Evolutionary conservation across 2,797 vertebrate species (phyloP), one percentile per base, ranked within the genome.

Genomic region (Labroides dimidiatus): DNA sequence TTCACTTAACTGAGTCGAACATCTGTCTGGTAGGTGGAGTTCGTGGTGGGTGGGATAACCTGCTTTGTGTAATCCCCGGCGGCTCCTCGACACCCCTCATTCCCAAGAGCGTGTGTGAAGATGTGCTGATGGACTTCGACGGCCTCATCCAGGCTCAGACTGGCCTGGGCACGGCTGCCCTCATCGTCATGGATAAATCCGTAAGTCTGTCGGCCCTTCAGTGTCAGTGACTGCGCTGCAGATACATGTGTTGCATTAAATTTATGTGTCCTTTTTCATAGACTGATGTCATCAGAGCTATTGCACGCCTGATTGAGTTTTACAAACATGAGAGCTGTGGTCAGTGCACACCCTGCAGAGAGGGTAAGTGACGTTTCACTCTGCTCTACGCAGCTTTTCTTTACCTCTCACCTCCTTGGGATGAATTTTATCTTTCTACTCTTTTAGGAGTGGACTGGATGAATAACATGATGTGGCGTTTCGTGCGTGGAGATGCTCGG

Each of bases 311-410:
- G 72, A 96, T 98, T 1, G 97, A 99, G 83, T 98, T 99, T 84
- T 98, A 98, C 91, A 99, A 99, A 78, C 97, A 99, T 0, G 97
- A 99, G 90, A 99, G 97, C 86, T 99, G 97, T 2, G 97, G 97
- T 53, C 97, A 99, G 93, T 99, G 97, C 80, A 98, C 97, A 0
- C 97, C 97, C 0, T 99, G 97, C 92, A 95, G 97, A 14, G 97
- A 99, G 75, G 97, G 97, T 97, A 84, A 90, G 91, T 3, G 24
- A 15, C 19, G 0, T 23, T 24, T 23, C n/a, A 19, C 0, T 51
- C 44, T 16, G 36, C n/a, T 24, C 3, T 45, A 33, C 47, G 24
- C 4, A 39, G 17, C 2, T 0, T 6, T 9, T 27, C 16, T 23
- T 10, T 24, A 4, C 20, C 10, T 33, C 4, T 47, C 27, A 15